Evolutionary conservation across 1,140 invertebrate species (phyloP).

Genomic region (Diploscapter pachys): DNA sequence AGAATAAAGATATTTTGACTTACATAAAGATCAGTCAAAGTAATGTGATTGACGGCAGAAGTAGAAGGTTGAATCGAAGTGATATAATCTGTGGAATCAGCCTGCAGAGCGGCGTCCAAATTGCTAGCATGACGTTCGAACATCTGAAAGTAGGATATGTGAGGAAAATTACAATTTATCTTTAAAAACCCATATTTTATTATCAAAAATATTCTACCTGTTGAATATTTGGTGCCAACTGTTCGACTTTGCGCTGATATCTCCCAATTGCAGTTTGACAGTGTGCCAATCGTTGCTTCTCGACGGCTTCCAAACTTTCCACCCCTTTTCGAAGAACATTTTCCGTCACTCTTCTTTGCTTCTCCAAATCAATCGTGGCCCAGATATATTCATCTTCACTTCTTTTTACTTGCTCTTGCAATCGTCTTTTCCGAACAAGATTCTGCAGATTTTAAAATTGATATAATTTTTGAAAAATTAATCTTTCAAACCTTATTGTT

Average conservation of each 20-base stretch:
- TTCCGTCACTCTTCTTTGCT: slow-evolving; percentile 27
- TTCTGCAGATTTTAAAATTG: neutral
- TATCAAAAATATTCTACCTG: slow-evolving; percentile 19
- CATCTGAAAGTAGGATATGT: slow-evolving; percentile 26
- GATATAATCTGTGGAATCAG: slow-evolving; percentile 29
- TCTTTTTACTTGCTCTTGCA: slow-evolving; percentile 26
- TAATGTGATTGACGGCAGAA: slow-evolving; percentile 28
- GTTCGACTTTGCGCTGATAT: slow-evolving; percentile 40
- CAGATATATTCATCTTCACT: slow-evolving; percentile 29
- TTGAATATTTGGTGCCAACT: slow-evolving; percentile 37
- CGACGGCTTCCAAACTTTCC: slow-evolving; percentile 39
- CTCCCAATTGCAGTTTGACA: slow-evolving; percentile 40
- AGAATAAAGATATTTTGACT: slow-evolving; percentile 23
- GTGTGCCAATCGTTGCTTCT: slow-evolving; percentile 39
- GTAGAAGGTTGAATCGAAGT: slow-evolving; percentile 31
- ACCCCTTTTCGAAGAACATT: slow-evolving; percentile 37
- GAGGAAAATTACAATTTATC: too few relatives aligned
- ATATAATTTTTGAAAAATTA: too few relatives aligned
- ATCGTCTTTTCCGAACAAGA: slow-evolving; percentile 9
- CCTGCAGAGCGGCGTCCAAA: slow-evolving; percentile 29
- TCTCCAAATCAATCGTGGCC: slow-evolving; percentile 33
- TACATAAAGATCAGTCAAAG: slow-evolving; percentile 37
- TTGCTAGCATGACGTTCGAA: slow-evolving; percentile 34
- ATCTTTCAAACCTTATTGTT: neutral
- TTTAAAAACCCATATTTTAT: too few relatives aligned